phyloP scores from a whole-genome alignment of 92 coral and sea anemone species.

The Porites lobata region DNA sequence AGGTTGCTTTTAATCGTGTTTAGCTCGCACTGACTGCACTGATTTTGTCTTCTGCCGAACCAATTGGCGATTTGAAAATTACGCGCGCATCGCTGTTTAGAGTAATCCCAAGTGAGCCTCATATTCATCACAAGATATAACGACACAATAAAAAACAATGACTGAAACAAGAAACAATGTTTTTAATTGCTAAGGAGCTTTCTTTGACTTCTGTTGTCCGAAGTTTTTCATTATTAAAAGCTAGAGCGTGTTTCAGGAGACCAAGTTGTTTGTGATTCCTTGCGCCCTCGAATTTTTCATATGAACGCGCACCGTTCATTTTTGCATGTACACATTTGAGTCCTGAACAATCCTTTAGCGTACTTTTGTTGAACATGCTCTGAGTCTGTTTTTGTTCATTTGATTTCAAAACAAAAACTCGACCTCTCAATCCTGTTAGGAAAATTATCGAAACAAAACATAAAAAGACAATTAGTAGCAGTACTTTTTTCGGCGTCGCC shows the following conservation, averaged over 20 bases:
- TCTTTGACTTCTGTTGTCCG: neutral
- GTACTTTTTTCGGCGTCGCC: constrained; percentile 27
- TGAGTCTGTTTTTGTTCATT: constrained; percentile 7
- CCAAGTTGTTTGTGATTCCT: neutral
- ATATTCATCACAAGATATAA: neutral
- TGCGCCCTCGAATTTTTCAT: neutral
- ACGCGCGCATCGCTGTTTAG: neutral
- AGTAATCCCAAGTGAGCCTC: constrained; percentile 15
- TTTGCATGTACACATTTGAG: constrained; percentile 9
- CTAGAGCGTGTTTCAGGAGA: neutral
- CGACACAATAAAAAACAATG: neutral
- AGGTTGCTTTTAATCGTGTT: neutral
- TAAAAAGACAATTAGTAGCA: neutral
- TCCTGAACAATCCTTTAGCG: neutral
- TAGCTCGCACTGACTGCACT: neutral
- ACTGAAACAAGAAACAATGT: neutral
- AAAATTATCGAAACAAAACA: constrained; percentile 5
- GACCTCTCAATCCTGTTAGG: constrained; percentile 4
- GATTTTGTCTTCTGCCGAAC: neutral
- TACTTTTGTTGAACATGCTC: neutral
- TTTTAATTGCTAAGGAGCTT: neutral
- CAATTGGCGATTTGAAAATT: constrained; percentile 6
- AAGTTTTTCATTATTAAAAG: constrained; percentile 1
- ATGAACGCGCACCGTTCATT: neutral
- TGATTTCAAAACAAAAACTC: neutral